A percentile compares a stretch with the other conserved stretches of the same genome.
Evolutionary conservation across 2,113 vertebrate genomes (phyloP).

Genomic region (Poeciliopsis turrubarensis): DNA sequence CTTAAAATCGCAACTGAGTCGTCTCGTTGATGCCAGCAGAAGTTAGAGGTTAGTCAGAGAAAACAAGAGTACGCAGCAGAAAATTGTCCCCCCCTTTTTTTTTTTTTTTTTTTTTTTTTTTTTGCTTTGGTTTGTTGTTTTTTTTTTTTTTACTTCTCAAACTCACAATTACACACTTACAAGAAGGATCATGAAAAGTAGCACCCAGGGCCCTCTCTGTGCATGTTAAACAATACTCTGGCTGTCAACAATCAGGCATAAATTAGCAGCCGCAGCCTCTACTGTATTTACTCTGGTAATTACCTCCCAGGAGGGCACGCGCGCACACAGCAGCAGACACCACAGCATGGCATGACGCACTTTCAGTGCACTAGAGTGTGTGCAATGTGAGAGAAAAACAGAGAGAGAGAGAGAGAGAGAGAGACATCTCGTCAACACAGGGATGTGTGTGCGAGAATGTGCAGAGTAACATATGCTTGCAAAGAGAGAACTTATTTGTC

Average conservation of each 20-base stretch:
- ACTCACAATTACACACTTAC: constrained; percentile 24
- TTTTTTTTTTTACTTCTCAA: constrained; percentile 10
- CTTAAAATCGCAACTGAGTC: background rate
- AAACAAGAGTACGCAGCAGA: constrained; percentile 32
- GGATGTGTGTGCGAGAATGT: background rate
- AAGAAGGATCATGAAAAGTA: constrained; percentile 65
- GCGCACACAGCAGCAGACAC: constrained; percentile 52
- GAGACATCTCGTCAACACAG: constrained; percentile 56
- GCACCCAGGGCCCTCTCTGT: constrained; percentile 73
- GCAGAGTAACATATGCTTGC: constrained; percentile 51
- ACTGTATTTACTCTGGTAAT: constrained; percentile 87
- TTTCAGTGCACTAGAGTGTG: constrained; percentile 45
- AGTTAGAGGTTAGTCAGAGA: constrained; percentile 36
- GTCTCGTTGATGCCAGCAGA: constrained; percentile 20
- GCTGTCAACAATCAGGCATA: constrained; percentile 85
- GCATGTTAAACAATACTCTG: constrained; percentile 83
- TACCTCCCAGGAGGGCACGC: constrained; percentile 81
- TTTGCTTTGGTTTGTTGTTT: no score
- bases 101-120: no score
- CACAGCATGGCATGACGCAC: constrained; percentile 65
- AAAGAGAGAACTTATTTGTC: constrained; percentile 41
- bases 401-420: constrained; percentile 1
- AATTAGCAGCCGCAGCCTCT: constrained; percentile 81
- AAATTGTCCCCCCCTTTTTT: background rate
- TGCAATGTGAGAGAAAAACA: background rate